These are phyloP conservation scores for Drosophila virilis DNA, from an alignment of 1,140 invertebrate species.

Conservation along the genomic window DNA sequence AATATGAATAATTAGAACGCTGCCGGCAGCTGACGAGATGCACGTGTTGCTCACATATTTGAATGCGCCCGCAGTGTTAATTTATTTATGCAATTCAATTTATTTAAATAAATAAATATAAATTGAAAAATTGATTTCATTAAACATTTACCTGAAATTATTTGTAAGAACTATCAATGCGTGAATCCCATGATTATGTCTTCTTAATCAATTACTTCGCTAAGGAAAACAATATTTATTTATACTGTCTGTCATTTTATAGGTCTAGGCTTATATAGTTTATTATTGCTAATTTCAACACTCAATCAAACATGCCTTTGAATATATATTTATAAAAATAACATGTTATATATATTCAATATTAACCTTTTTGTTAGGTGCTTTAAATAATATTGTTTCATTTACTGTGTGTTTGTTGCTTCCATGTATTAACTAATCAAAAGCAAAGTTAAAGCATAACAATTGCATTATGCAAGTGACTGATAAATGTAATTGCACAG, in stretches of 20 bases:
- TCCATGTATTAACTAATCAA: too few relatives aligned
- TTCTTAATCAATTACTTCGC: neutral
- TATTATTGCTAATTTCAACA: too few relatives aligned
- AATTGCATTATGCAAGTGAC: slow-evolving; percentile 12
- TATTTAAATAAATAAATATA: neutral
- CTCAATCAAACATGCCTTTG: too few relatives aligned
- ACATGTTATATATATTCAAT: too few relatives aligned
- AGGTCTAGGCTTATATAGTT: too few relatives aligned
- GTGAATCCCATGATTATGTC: slow-evolving; percentile 24
- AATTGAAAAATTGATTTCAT: slow-evolving; percentile 1
- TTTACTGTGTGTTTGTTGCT: too few relatives aligned
- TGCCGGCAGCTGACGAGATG: neutral
- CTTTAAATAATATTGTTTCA: too few relatives aligned
- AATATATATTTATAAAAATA: too few relatives aligned
- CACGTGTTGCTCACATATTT: neutral
- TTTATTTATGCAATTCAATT: slow-evolving; percentile 5
- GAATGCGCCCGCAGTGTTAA: slow-evolving; percentile 20
- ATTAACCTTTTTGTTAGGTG: too few relatives aligned
- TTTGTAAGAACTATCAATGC: neutral
- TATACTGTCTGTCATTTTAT: too few relatives aligned
- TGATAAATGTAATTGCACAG: slow-evolving; percentile 10
- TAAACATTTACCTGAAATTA: slow-evolving; percentile 1
- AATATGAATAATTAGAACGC: slow-evolving; percentile 65
- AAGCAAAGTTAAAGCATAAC: neutral
- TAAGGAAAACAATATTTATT: too few relatives aligned